Evolutionary conservation across 2,888 invertebrate genomes (phyloP), one percentile per base, ranked within the genome.

Genomic region (Xestia sexstrigata): DNA sequence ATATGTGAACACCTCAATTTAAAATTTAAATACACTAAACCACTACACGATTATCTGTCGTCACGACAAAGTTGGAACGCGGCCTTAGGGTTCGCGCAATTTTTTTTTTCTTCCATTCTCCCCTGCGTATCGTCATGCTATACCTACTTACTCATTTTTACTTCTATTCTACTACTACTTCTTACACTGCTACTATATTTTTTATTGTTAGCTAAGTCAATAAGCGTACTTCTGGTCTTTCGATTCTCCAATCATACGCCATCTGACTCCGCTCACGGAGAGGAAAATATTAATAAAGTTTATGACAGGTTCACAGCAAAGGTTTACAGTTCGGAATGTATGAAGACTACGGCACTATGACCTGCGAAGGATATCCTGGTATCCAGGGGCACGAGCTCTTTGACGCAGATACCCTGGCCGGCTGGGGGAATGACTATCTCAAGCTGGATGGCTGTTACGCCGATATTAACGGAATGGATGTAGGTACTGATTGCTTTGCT

Each of bases 371-470:
- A 0, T 98, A 98, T 92, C 98, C 98, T 0, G 98, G 98, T 8
- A 97, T 98, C 74, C 93, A 97, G n/a, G 97, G 97, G 1, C 96
- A 98, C 90, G 96, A 98, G 89, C 95, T 97, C 89, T 88, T 94
- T 3, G 98, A 98, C 90, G 98, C 98, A 0, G 93, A 97, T 78
- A 98, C 98, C 0, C 98, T 98, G 91, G 98, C 98, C 4, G 97
- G 97, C 26, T 98, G 98, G 98, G 97, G 96, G 9, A 97, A 98
- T 0, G 98, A 98, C 93, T 98, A 98, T 90, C 95, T 98, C 65
- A 98, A 98, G 94, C 94, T 98, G 67, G 98, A 99, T 90, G 98
- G 98, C 0, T 99, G 98, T 92, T 97, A 98, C 91, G 97, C 98
- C 8, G 96, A 97, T 5, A 4, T 73, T 62, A 17, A 67, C 1